phyloP scores from a whole-genome alignment of 30 jellyfish, hydroid and myxozoan species.

The Nemopilema nomurai region DNA sequence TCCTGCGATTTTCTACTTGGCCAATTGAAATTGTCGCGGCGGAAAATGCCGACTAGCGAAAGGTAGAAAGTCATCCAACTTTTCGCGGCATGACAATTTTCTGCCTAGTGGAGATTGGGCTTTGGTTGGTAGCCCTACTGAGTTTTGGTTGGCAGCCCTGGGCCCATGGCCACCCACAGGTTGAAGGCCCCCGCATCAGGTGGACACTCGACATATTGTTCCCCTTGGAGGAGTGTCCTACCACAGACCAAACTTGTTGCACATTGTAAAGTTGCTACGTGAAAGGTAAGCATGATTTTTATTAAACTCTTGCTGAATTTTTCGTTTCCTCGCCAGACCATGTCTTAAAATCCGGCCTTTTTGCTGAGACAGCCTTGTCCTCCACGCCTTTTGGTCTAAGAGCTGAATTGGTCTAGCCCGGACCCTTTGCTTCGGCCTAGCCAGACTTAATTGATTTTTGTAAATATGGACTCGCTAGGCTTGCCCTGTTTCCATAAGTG shows the following conservation, averaged over 20 bases:
- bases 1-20: no score
- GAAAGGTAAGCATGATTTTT: not conserved
- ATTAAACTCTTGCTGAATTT: not conserved
- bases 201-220: not conserved
- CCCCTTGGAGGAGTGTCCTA: not conserved
- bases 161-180: not conserved
- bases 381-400: not conserved
- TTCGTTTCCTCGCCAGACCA: not conserved
- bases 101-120: no score
- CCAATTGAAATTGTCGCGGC: no score
- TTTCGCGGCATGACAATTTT: no score
- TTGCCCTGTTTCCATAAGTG: no score
- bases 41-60: no score
- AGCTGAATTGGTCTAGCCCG: not conserved
- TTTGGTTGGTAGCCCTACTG: no score
- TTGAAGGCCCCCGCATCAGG: not conserved
- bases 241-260: not conserved
- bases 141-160: no score
- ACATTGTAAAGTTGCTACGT: not conserved
- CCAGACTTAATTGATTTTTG: not conserved
- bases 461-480: no score
- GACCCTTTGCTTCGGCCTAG: constrained; percentile 7
- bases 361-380: not conserved
- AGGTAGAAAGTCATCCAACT: no score
- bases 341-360: no score